Base-by-base conservation (phyloP, 2,113 vertebrate genomes). In the Nothocercus nigrocapillus region DNA sequence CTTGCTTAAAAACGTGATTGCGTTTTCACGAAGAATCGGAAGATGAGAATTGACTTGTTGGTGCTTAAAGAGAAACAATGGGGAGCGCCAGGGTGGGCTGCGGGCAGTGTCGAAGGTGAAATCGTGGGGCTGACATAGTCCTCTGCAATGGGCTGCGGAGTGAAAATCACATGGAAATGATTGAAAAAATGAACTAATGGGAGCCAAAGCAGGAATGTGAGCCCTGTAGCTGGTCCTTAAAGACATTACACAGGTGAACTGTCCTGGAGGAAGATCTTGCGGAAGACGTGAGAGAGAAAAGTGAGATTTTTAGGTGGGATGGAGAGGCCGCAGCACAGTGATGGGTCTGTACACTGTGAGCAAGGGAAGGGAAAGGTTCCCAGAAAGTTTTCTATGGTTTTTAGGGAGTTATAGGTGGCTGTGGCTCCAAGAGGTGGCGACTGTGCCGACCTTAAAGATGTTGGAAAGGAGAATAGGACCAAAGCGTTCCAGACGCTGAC, bases 311-410 rank as follows among this genome's bases (percentile, higher is more conserved):
- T 6, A 51, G n/a, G 17, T 56, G 40, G 53, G 11, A 38, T 30
- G 32, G 66, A 47, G 73, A 4, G 59, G 58, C 36, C 21, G 66
- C 28, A 18, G 38, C 7, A 22, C 45, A 68, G 40, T 28, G 16
- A 18, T 22, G 8, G 7, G 7, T n/a, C 49, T 44, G 28, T 3
- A 9, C 38, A 6, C 45, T 0, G 0, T 54, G 1, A 1, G 38
- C 24, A 22, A 36, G 11, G 20, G 21, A 19, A 74, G 24, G 38
- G 45, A 40, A 21, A 36, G 34, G 16, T 79, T 42, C 36, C 38
- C 38, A 27, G 30, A 34, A 21, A 38, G 32, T 49, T 49, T 27
- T 27, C 51, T 28, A 0, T 11, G 38, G 20, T 68, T 75, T 56
- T 68, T 56, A 13, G 15, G 13, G 8, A 40, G 45, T 34, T 19